Evolutionary conservation across 2,797 vertebrate genomes (phyloP), one percentile per base, ranked within the genome.

Genomic region (Capromys pilorides): DNA sequence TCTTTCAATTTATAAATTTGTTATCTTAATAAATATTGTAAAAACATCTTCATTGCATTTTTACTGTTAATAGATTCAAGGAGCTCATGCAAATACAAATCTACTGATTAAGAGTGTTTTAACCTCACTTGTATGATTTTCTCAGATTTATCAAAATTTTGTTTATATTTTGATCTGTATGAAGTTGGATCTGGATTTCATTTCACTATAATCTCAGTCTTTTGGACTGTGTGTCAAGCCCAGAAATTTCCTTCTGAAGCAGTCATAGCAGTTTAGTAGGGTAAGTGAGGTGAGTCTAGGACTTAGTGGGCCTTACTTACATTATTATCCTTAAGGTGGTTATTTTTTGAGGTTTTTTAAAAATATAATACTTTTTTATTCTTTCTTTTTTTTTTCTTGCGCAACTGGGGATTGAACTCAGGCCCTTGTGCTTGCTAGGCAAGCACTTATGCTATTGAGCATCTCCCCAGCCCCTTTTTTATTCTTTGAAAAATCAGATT

Each of bases 1-100:
- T 98, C 98, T 97, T 97, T 98, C 98, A 97, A 97, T 98, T 98
- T 98, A 98, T 98, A 98, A 98, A 98, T 98, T 98, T 98, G 97
- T 98, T 98, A 98, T 97, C 98, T 98, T 98, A 98, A 99, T 98
- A 98, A 98, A 98, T 97, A 97, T 94, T 98, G 97, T 98, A 98
- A 98, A 98, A 98, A 98, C 87, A 54, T 98, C 97, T 98, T 97
- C 95, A 94, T 90, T 98, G 98, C 97, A 96, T 98, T 95, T 95
- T 97, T 98, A 97, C 91, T 97, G 71, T 96, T 97, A 64, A 64
- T 39, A 94, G 97, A n/a, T 97, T 97, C 92, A 71, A 97, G 77
- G 83, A 94, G 94, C 93, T 86, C 92, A 85, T 98, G 86, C 98
- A 98, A 97, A 97, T 98, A 97, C 71, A 92, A 62, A 94, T 97